Base-by-base conservation (phyloP, 1,140 invertebrate species). In the Sitodiplosis mosellana region DNA sequence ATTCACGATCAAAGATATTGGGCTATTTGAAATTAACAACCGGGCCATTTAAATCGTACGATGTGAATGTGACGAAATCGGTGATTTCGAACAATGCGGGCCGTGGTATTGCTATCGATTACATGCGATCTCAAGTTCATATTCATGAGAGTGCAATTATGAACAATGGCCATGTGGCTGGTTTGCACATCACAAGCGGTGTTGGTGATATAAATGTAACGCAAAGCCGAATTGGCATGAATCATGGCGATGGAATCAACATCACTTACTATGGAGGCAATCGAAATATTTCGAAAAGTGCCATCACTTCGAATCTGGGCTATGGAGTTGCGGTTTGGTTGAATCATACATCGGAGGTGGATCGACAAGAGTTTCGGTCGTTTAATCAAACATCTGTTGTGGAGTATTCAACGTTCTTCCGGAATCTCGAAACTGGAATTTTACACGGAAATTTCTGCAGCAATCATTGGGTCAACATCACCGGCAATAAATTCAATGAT, bases 121-220 rank as follows among this genome's bases (percentile, higher is more conserved):
- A 87, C 59, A 67, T 91, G 42, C 71, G 86, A 56, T 87, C 83
- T 2, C 78, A 81, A 53, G 57, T 91, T 8, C 78, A 87, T 61
- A 72, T 89, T 45, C 81, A 87, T 53, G 74, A 80, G 15, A 83
- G 81, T 1, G 80, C 78, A 0, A 73, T 96, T n/a, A 82, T 83
- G 1, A 80, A 83, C 49, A 94, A 93, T 58, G 80, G 81, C 51
- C 83, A 92, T 57, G 75, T 87, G 8, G 87, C 87, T 7, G 92
- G 91, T 2, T 69, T 95, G 7, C 85, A 93, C 56, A 75, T 96
- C 4, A 68, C 78, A 0, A 79, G 72, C 51, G 92, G 92, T 1
- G 84, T 80, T 1, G 87, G 87, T n/a, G 84, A 93, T 58, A 76
- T 98, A 0, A 91, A 97, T 56, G 74, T 99, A 2, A 94, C 91